These are phyloP conservation scores for Cladopsammia gracilis DNA, from an alignment of 64 coral and sea anemone genomes.

Conservation along the genomic window DNA sequence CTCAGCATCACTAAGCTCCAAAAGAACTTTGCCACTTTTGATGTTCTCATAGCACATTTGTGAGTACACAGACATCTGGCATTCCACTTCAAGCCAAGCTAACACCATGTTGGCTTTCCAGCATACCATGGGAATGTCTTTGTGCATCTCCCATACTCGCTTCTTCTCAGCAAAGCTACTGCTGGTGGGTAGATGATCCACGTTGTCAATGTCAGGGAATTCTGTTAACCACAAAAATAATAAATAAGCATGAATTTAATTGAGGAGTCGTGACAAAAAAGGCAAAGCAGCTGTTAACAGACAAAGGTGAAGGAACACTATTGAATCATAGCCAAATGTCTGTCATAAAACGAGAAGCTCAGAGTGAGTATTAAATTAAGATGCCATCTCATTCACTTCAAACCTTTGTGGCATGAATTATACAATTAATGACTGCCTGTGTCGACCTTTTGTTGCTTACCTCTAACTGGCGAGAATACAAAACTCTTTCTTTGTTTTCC, in stretches of 20 bases:
- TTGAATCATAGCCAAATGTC: too few relatives aligned
- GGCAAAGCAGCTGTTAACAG: too few relatives aligned
- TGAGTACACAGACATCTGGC: conserved; percentile 85
- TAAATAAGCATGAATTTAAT: too few relatives aligned
- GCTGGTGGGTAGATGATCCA: not conserved
- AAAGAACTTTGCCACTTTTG: conserved; percentile 76
- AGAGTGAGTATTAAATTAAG: too few relatives aligned
- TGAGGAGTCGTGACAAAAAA: too few relatives aligned
- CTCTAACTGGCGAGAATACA: not conserved
- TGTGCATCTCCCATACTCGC: conserved; percentile 74
- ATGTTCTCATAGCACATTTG: conserved; percentile 82
- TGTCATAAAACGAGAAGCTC: too few relatives aligned
- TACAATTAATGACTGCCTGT: too few relatives aligned
- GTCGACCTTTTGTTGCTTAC: not conserved
- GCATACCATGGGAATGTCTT: conserved; percentile 74
- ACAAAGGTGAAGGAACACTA: too few relatives aligned
- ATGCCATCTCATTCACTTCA: too few relatives aligned
- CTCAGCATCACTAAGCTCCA: conserved; percentile 79
- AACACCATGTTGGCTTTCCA: conserved; percentile 91
- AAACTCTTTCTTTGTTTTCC: conserved; percentile 64
- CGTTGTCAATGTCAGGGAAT: conserved; percentile 6
- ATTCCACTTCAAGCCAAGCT: conserved; percentile 85
- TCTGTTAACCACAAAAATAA: not conserved
- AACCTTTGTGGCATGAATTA: too few relatives aligned
- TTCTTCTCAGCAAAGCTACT: conserved; percentile 64